Evolutionary conservation across 2,797 vertebrate species (phyloP).

Genomic region (Gymnodraco acuticeps): DNA sequence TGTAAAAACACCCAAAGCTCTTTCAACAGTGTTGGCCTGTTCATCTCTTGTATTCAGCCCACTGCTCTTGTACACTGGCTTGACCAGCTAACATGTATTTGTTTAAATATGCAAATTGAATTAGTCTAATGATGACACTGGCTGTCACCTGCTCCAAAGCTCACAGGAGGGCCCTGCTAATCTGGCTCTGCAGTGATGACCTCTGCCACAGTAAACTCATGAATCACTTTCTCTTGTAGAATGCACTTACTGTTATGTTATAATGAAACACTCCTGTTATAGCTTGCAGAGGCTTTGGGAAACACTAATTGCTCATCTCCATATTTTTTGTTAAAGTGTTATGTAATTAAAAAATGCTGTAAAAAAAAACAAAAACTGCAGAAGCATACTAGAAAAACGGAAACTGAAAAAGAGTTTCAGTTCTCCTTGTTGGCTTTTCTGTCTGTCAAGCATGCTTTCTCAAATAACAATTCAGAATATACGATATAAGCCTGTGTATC

Average conservation of each 20-base stretch:
- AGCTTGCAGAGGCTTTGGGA: conserved; percentile 41
- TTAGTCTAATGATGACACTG: conserved; percentile 76
- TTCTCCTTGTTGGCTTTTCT: conserved; percentile 5
- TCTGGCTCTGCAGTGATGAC: conserved; percentile 66
- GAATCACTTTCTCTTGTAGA: conserved; percentile 54
- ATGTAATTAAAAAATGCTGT: conserved; percentile 37
- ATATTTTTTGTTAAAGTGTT: conserved; percentile 54
- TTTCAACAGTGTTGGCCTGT: conserved; percentile 39
- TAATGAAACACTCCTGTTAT: conserved; percentile 57
- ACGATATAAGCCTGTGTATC: neutral
- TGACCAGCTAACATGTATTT: conserved; percentile 63
- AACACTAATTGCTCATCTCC: conserved; percentile 59
- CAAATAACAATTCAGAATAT: conserved; percentile 10
- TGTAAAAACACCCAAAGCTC: neutral
- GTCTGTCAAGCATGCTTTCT: conserved; percentile 28
- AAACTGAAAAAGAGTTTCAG: neutral
- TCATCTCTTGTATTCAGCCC: conserved; percentile 40
- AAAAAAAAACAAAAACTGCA: conserved; percentile 24
- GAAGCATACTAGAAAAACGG: neutral
- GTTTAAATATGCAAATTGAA: conserved; percentile 77
- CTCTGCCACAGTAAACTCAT: conserved; percentile 63
- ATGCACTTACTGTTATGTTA: conserved; percentile 40
- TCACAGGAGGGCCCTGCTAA: conserved; percentile 71
- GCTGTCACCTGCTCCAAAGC: conserved; percentile 74
- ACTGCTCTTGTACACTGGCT: conserved; percentile 38